phyloP scores from a whole-genome alignment of 2,888 invertebrate species.

The Drosophila sordidapex region DNA sequence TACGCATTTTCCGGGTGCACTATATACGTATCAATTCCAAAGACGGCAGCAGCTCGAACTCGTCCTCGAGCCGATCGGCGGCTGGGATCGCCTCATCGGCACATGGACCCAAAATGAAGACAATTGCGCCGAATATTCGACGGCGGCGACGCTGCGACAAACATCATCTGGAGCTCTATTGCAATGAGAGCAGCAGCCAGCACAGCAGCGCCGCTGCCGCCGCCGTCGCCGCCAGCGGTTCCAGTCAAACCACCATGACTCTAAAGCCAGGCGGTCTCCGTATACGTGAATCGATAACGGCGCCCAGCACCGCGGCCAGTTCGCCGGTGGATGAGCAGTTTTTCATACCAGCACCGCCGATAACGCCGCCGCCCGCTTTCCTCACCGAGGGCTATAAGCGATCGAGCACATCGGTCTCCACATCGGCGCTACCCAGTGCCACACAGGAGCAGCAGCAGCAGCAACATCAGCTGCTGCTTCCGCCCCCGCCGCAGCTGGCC shows the following conservation, averaged over 20 bases:
- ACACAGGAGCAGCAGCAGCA: constrained; percentile 43
- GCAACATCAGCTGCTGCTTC: constrained; percentile 27
- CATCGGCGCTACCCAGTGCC: constrained; percentile 69
- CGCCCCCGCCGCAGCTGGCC: constrained; percentile 25
- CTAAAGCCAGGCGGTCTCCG: constrained; percentile 59
- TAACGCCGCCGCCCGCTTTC: constrained; percentile 89
- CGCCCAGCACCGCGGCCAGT: constrained; percentile 75
- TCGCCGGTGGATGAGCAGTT: constrained; percentile 79
- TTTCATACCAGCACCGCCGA: constrained; percentile 86
- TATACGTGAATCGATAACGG: constrained; percentile 70
- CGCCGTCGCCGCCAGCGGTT: constrained; percentile 1
- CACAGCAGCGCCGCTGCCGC: background rate
- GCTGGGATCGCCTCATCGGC: constrained; percentile 39
- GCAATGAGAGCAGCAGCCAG: constrained; percentile 72
- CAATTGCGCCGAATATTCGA: constrained; percentile 88
- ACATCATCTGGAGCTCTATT: constrained; percentile 86
- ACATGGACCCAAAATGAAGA: constrained; percentile 87
- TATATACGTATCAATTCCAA: constrained; percentile 81
- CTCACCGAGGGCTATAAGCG: constrained; percentile 87
- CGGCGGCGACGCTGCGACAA: constrained; percentile 88
- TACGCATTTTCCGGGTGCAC: constrained; percentile 78
- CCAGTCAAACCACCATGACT: constrained; percentile 39
- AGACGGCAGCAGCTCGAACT: constrained; percentile 62
- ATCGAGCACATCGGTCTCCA: constrained; percentile 78
- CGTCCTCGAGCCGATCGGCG: constrained; percentile 50